phyloP scores from a whole-genome alignment of 2,113 vertebrate species.

The Corythoichthys haematopterus region DNA sequence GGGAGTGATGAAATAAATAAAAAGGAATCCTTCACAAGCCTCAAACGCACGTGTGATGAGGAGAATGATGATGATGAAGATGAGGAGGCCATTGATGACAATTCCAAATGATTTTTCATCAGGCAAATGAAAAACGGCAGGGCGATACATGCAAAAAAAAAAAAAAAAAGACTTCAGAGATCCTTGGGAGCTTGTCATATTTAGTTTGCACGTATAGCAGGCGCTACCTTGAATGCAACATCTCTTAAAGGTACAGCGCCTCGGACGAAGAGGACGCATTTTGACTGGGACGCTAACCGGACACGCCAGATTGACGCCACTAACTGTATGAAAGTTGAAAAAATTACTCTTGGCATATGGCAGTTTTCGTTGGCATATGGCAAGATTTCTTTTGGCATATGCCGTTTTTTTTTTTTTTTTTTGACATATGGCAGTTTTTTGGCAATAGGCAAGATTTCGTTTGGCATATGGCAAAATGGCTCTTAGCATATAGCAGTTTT shows the following conservation, averaged over 20 bases:
- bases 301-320: too few species aligned
- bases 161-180: background rate
- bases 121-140: slow-evolving; percentile 27
- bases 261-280: background rate
- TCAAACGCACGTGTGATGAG: slow-evolving; percentile 42
- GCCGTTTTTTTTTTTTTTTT: too few species aligned
- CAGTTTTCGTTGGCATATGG: too few species aligned
- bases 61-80: slow-evolving; percentile 36
- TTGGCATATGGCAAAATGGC: too few species aligned
- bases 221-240: background rate
- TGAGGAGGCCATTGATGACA: slow-evolving; percentile 37
- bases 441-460: too few species aligned
- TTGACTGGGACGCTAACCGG: too few species aligned
- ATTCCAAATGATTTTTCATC: slow-evolving; percentile 41
- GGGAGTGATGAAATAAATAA: slow-evolving; percentile 6
- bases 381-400: too few species aligned
- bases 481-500: too few species aligned
- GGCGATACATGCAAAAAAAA: background rate
- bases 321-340: too few species aligned
- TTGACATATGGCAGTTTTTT: too few species aligned
- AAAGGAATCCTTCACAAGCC: slow-evolving; percentile 23
- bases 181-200: background rate
- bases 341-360: too few species aligned
- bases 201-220: background rate
- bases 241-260: background rate